Percentiles rank a stretch among this genome's conserved stretches.
Conservation (phyloP, 2,888 invertebrate genomes). For the Oasisia sp. region DNA sequence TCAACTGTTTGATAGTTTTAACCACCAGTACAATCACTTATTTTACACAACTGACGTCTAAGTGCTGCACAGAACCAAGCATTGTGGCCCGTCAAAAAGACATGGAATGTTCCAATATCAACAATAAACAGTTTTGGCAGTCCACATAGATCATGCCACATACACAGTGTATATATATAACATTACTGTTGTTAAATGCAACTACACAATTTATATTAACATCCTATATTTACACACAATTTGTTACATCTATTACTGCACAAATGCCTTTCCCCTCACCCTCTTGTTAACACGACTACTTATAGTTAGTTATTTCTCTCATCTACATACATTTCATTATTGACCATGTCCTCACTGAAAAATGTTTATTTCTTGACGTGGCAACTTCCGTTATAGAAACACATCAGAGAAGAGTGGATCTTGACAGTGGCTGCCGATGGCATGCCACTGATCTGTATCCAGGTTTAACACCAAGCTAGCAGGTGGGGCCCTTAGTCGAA, state of each 20-base stretch:
- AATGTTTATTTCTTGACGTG: background rate
- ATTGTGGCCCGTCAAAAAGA: background rate
- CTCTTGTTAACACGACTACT: background rate
- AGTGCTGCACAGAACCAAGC: background rate
- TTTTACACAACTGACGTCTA: background rate
- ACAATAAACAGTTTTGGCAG: background rate
- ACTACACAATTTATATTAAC: constrained; percentile 3
- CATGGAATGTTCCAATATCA: constrained; percentile 6
- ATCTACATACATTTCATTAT: background rate
- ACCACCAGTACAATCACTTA: background rate
- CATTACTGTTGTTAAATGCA: background rate
- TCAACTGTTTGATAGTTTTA: background rate
- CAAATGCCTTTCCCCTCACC: background rate
- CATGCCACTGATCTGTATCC: background rate
- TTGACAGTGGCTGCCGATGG: background rate
- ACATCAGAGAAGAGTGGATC: background rate
- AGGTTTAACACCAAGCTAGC: constrained; percentile 64
- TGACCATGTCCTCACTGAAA: background rate
- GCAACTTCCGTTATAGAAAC: background rate
- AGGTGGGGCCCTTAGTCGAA: constrained; percentile 73
- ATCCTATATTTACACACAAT: background rate
- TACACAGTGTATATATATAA: background rate
- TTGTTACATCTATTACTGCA: background rate
- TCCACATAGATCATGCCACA: background rate
- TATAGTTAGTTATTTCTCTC: background rate